A percentile compares a stretch with the other conserved stretches of the same genome.
Conservation (phyloP, 2,113 vertebrate genomes). For the Propithecus coquereli region DNA sequence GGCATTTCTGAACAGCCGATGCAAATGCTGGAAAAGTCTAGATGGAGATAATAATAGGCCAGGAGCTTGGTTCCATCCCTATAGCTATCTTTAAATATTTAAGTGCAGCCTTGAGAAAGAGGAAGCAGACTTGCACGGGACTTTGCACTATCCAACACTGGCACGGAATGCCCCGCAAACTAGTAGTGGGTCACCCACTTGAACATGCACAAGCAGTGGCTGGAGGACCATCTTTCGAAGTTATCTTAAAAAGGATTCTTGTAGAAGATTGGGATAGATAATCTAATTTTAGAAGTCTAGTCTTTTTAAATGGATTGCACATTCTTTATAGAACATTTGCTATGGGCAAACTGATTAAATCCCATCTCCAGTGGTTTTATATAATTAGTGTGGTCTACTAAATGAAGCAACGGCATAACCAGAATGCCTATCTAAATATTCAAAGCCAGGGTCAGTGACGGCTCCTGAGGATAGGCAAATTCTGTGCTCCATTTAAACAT, state of each 20-base stretch:
- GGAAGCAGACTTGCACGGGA: background rate
- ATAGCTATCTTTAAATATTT: background rate
- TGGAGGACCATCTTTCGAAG: background rate
- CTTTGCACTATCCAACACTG: background rate
- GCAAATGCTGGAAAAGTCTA: background rate
- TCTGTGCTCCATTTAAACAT: background rate
- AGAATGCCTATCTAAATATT: background rate
- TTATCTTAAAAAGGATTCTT: background rate
- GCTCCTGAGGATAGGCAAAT: background rate
- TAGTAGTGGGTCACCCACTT: background rate
- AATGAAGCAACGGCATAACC: background rate
- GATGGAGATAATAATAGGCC: background rate
- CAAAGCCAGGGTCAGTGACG: background rate
- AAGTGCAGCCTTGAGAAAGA: background rate
- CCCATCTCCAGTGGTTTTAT: background rate
- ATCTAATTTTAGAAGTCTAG: background rate
- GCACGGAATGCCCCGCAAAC: background rate
- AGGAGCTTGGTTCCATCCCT: background rate
- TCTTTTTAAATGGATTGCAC: background rate
- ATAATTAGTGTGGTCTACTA: background rate
- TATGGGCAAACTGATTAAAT: slow-evolving; percentile 17
- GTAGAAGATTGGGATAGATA: background rate
- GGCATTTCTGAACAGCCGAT: background rate
- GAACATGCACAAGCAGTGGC: background rate
- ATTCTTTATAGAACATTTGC: slow-evolving; percentile 9